A percentile compares a stretch with the other conserved stretches of the same genome.
phyloP scores from a whole-genome alignment of 2,888 invertebrate species.

The Dromius quadrimaculatus region DNA sequence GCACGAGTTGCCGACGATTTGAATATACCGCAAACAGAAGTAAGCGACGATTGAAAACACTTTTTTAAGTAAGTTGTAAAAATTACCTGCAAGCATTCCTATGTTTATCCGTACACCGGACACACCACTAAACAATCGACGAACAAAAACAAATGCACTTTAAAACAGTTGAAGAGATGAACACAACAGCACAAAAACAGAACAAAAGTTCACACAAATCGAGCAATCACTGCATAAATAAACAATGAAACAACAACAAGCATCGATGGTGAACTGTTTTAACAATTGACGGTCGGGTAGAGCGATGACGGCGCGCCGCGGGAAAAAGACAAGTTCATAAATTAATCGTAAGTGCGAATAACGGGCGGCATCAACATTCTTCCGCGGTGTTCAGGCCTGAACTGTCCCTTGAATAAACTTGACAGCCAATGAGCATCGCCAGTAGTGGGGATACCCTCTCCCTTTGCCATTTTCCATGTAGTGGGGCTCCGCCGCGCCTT shows the following conservation, averaged over 20 bases:
- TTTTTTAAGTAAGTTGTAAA: slow-evolving; percentile 7
- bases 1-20: not conserved
- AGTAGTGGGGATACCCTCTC: slow-evolving; percentile 38
- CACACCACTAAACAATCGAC: slow-evolving; percentile 45
- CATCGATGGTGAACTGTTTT: slow-evolving; percentile 10
- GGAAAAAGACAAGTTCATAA: slow-evolving; percentile 40
- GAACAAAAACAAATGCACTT: slow-evolving; percentile 44
- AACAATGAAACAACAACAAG: slow-evolving; percentile 29
- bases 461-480: slow-evolving; percentile 43
- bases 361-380: slow-evolving; percentile 65
- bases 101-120: slow-evolving; percentile 48
- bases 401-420: slow-evolving; percentile 67
- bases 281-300: slow-evolving; percentile 20
- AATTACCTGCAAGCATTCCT: slow-evolving; percentile 52
- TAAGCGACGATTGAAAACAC: not conserved
- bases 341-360: slow-evolving; percentile 42
- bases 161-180: slow-evolving; percentile 42
- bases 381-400: slow-evolving; percentile 66
- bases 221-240: slow-evolving; percentile 14
- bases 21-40: not conserved
- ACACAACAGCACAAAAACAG: slow-evolving; percentile 46
- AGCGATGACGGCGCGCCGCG: slow-evolving; percentile 25
- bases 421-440: slow-evolving; percentile 64
- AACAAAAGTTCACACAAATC: slow-evolving; percentile 41
- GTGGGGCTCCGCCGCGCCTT: slow-evolving; percentile 61